Evolutionary conservation across 1,140 invertebrate genomes (phyloP).

Genomic region (Megalonaias nervosa): DNA sequence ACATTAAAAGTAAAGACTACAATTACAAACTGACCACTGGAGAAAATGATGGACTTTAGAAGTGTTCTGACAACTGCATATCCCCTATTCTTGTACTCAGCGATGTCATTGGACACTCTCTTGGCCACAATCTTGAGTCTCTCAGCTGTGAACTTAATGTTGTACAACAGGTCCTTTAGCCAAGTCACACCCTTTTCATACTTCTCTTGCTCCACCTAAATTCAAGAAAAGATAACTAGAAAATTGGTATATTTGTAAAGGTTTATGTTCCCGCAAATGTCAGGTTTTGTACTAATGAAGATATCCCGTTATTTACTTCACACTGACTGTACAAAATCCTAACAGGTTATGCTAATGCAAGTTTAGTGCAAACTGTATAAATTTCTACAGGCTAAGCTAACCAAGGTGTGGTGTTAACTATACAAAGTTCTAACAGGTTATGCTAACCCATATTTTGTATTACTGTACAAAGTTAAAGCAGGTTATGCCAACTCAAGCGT

Average conservation of each 20-base stretch:
- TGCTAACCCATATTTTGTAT: too few relatives aligned
- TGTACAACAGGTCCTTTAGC: constrained; percentile 83
- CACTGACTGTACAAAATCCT: neutral
- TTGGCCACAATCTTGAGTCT: constrained; percentile 83
- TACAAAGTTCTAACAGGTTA: too few relatives aligned
- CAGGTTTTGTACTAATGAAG: neutral
- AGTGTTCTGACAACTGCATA: constrained; percentile 75
- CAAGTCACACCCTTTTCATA: constrained; percentile 84
- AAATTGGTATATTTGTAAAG: too few relatives aligned
- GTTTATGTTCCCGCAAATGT: too few relatives aligned
- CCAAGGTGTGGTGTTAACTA: neutral
- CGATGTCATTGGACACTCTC: constrained; percentile 81
- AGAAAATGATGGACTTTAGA: constrained; percentile 77
- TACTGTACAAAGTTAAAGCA: too few relatives aligned
- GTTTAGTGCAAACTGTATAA: neutral
- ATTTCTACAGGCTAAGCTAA: neutral
- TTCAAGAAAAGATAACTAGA: constrained; percentile 21
- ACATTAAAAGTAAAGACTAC: neutral
- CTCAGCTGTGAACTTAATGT: constrained; percentile 81
- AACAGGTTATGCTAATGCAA: neutral
- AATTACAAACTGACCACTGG: constrained; percentile 73
- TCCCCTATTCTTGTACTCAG: constrained; percentile 80
- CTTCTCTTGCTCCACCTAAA: constrained; percentile 82
- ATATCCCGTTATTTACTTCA: neutral
- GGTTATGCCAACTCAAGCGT: too few relatives aligned